phyloP scores from a whole-genome alignment of 2,888 invertebrate species.

The Mayetiola destructor region DNA sequence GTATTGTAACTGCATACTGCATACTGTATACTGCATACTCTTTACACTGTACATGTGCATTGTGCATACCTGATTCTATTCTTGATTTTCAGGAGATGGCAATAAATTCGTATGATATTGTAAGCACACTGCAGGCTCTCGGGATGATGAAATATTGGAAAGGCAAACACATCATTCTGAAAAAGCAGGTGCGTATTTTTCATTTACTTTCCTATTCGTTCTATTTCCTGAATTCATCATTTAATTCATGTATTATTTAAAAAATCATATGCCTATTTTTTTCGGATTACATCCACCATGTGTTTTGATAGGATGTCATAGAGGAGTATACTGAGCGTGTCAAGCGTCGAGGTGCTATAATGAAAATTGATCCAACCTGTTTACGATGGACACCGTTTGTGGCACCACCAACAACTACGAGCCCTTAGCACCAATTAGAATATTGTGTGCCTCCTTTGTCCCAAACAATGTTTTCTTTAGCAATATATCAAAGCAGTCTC shows the following conservation, averaged over 20 bases:
- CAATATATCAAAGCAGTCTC: background rate
- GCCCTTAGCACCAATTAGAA: conserved; percentile 17
- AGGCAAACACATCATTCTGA: conserved; percentile 90
- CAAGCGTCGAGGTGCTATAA: conserved; percentile 60
- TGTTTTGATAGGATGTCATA: conserved; percentile 59
- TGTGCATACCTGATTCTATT: too few species aligned
- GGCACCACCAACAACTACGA: conserved; percentile 38
- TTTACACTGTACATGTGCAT: too few species aligned
- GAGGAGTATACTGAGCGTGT: conserved; percentile 83
- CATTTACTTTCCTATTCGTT: background rate
- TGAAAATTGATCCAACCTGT: conserved; percentile 75
- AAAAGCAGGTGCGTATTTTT: conserved; percentile 57
- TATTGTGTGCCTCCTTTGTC: background rate
- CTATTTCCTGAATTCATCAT: background rate
- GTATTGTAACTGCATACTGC: too few species aligned
- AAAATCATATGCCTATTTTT: background rate
- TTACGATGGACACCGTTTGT: conserved; percentile 78
- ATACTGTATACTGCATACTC: too few species aligned
- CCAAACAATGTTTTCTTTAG: background rate
- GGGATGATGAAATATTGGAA: conserved; percentile 99
- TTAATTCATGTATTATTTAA: background rate
- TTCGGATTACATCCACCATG: background rate
- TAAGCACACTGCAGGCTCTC: conserved; percentile 88
- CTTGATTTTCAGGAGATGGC: conserved; percentile 61
- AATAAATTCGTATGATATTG: conserved; percentile 93